Percentiles rank a stretch among this genome's conserved stretches.
These are phyloP conservation scores for Xylota segnis DNA, from an alignment of 2,888 invertebrate species.

Conservation along the genomic window DNA sequence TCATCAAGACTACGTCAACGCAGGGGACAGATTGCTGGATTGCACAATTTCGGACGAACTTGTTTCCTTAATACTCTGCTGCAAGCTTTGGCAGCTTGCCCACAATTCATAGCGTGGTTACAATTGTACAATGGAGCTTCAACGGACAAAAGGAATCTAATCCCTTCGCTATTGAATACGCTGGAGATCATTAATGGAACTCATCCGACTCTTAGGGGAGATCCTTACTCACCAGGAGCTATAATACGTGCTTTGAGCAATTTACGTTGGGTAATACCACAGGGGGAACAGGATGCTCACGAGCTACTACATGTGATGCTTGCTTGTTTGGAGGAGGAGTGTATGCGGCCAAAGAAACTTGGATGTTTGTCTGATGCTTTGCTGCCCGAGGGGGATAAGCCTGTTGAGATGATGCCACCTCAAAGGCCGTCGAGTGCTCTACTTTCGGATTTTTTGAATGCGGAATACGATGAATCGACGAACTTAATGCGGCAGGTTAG, in stretches of 20 bases:
- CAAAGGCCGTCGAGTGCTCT: conserved; percentile 86
- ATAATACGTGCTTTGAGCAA: conserved; percentile 90
- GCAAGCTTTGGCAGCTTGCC: conserved; percentile 95
- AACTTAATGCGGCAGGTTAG: conserved; percentile 83
- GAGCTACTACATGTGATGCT: conserved; percentile 95
- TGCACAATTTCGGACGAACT: conserved; percentile 95
- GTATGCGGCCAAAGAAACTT: conserved; percentile 83
- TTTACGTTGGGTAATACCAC: conserved; percentile 94
- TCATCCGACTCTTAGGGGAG: conserved; percentile 87
- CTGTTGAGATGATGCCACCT: conserved; percentile 37
- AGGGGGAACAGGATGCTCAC: conserved; percentile 97
- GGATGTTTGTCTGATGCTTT: conserved; percentile 92
- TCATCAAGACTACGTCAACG: conserved; percentile 86
- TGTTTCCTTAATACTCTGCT: conserved; percentile 96
- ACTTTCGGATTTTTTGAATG: conserved; percentile 83
- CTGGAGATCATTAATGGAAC: conserved; percentile 91
- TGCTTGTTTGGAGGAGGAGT: conserved; percentile 96
- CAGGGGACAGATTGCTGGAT: conserved; percentile 91
- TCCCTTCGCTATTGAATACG: conserved; percentile 90
- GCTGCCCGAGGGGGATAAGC: conserved; percentile 85
- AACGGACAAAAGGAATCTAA: conserved; percentile 89
- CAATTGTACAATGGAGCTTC: conserved; percentile 87
- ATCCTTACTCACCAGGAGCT: conserved; percentile 87
- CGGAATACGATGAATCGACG: conserved; percentile 84
- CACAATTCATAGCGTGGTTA: conserved; percentile 93